Percentiles rank a stretch among this genome's conserved stretches.
Evolutionary conservation across 1,140 invertebrate genomes (phyloP).

Genomic region (Trachymyrmex septentrionalis): DNA sequence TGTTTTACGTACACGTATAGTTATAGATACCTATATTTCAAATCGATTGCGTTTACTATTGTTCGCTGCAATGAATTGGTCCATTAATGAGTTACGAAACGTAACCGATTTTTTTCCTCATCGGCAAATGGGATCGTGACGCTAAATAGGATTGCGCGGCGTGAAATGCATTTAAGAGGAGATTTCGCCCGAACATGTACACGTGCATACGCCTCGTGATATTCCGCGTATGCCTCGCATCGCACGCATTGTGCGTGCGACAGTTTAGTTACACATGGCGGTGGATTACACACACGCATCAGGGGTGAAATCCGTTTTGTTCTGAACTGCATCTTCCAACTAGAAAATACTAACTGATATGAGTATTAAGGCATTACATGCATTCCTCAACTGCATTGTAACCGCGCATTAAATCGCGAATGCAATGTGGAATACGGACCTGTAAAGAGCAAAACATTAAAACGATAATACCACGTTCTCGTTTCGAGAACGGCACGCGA

Average conservation of each 20-base stretch:
- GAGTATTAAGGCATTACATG: slow-evolving; percentile 20
- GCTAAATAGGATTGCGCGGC: slow-evolving; percentile 6
- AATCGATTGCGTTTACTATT: not conserved
- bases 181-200: not conserved
- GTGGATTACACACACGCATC: slow-evolving; percentile 22
- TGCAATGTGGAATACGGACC: not conserved
- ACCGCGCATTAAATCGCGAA: slow-evolving; percentile 3
- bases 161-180: slow-evolving; percentile 32
- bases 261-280: slow-evolving; percentile 2
- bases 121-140: slow-evolving; percentile 10
- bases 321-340: not conserved
- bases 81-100: slow-evolving; percentile 2
- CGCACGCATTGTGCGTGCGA: not conserved
- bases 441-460: not conserved
- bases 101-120: not conserved
- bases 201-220: not conserved
- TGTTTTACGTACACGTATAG: not conserved
- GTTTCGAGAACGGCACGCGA: slow-evolving; percentile 17
- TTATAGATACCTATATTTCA: not conserved
- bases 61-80: not conserved
- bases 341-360: not conserved
- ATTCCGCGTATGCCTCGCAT: not conserved
- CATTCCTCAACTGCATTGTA: not conserved
- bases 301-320: not conserved
- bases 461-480: slow-evolving; percentile 7